Evolutionary conservation across 2,888 invertebrate genomes (phyloP).

Genomic region (Ischnura elegans): DNA sequence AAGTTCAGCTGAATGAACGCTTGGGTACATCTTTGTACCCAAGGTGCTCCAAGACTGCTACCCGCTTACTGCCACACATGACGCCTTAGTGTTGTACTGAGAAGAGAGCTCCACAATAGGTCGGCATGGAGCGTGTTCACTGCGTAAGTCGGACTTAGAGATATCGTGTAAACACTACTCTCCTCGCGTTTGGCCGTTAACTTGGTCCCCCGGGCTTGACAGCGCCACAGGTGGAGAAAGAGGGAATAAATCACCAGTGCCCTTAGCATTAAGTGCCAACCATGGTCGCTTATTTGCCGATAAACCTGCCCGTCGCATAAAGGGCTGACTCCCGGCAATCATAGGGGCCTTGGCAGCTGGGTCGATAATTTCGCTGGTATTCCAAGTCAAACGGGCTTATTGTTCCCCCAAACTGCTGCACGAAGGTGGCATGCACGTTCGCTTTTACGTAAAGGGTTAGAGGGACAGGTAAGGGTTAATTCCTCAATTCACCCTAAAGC

Average conservation of each 20-base stretch:
- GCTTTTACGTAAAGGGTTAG: not conserved
- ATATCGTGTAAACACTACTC: not conserved
- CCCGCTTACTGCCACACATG: too few relatives aligned
- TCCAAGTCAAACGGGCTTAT: not conserved
- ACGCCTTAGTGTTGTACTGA: too few relatives aligned
- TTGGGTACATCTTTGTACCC: too few relatives aligned
- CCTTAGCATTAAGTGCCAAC: constrained; percentile 13
- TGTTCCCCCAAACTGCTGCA: not conserved
- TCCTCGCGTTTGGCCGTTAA: not conserved
- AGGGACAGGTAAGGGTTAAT: not conserved
- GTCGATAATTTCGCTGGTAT: constrained; percentile 1
- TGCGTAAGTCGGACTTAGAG: not conserved
- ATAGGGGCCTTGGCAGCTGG: not conserved
- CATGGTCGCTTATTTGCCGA: not conserved
- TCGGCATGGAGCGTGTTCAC: not conserved
- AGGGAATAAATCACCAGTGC: not conserved
- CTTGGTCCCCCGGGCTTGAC: not conserved
- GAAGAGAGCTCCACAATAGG: not conserved
- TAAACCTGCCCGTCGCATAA: not conserved
- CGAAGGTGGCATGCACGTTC: not conserved
- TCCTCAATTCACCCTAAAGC: not conserved
- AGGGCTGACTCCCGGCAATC: not conserved
- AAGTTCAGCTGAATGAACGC: too few relatives aligned
- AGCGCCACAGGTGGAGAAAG: constrained; percentile 51
- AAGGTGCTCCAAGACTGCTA: too few relatives aligned